These are phyloP conservation scores for Falcaria lacertinaria DNA, from an alignment of 2,888 invertebrate genomes.

Conservation along the genomic window DNA sequence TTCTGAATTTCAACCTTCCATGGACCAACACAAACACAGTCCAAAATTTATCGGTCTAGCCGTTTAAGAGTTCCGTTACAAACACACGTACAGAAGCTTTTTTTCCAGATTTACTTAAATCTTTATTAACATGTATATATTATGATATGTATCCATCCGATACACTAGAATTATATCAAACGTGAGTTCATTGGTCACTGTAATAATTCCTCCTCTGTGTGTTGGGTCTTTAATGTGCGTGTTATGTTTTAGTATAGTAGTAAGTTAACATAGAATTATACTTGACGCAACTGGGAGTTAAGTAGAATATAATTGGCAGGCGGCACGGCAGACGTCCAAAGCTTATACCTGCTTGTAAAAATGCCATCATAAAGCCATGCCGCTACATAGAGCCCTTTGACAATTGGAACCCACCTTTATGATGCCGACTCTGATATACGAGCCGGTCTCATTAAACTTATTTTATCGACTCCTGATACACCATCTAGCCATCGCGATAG, in stretches of 20 bases:
- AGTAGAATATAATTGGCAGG: constrained; percentile 78
- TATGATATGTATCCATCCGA: too few species aligned
- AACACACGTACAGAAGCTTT: too few species aligned
- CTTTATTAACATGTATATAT: too few species aligned
- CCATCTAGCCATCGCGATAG: constrained; percentile 58
- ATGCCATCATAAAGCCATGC: constrained; percentile 74
- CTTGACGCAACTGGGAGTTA: constrained; percentile 42
- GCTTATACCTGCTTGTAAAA: constrained; percentile 76
- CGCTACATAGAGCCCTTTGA: constrained; percentile 76
- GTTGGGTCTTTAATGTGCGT: constrained; percentile 14
- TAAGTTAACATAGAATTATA: constrained; percentile 28
- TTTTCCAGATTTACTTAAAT: too few species aligned
- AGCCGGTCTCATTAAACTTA: constrained; percentile 70
- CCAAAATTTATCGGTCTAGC: too few species aligned
- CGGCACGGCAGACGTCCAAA: constrained; percentile 68
- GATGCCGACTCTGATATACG: constrained; percentile 75
- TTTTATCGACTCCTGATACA: constrained; percentile 71
- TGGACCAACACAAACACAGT: too few species aligned
- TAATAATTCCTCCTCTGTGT: too few species aligned
- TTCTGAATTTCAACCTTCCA: too few species aligned
- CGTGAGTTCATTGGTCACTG: too few species aligned
- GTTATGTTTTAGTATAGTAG: constrained; percentile 21
- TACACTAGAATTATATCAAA: too few species aligned
- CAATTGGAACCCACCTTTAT: constrained; percentile 74
- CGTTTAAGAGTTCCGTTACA: too few species aligned